These are phyloP conservation scores for Pristis pectinata DNA, from an alignment of 2,797 vertebrate genomes.

Conservation along the genomic window DNA sequence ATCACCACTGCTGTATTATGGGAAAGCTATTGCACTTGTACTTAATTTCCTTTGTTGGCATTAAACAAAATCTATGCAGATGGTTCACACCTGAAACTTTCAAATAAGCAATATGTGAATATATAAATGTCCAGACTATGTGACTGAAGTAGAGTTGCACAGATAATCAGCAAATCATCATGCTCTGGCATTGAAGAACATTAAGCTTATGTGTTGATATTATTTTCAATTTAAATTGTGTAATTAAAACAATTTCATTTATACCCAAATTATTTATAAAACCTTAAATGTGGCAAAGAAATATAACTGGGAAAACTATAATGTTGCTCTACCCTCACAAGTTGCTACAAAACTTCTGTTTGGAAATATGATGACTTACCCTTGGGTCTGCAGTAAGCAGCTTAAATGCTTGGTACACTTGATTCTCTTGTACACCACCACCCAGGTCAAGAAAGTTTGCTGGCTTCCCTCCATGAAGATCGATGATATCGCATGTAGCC, in stretches of 20 bases:
- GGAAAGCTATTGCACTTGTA: neutral
- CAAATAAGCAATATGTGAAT: neutral
- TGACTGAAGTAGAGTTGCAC: neutral
- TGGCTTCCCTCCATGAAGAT: conserved; percentile 87
- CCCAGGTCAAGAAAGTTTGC: conserved; percentile 97
- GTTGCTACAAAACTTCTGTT: neutral
- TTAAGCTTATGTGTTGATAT: neutral
- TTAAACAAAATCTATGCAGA: neutral
- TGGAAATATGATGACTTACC: conserved; percentile 58
- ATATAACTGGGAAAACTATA: neutral
- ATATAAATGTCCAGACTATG: neutral
- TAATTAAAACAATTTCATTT: neutral
- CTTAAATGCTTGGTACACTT: conserved; percentile 95
- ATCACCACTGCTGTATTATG: neutral
- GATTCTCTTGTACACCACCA: conserved; percentile 88
- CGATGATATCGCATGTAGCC: conserved; percentile 98
- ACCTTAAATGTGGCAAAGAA: neutral
- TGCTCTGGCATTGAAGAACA: neutral
- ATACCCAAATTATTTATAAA: neutral
- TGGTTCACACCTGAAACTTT: neutral
- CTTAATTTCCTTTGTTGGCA: neutral
- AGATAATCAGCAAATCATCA: neutral
- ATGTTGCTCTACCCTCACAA: neutral
- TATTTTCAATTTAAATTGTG: too few species aligned
- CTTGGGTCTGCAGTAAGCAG: conserved; percentile 90